These are phyloP conservation scores for Ramphastos sulfuratus DNA, from an alignment of 2,113 vertebrate species.

Conservation along the genomic window DNA sequence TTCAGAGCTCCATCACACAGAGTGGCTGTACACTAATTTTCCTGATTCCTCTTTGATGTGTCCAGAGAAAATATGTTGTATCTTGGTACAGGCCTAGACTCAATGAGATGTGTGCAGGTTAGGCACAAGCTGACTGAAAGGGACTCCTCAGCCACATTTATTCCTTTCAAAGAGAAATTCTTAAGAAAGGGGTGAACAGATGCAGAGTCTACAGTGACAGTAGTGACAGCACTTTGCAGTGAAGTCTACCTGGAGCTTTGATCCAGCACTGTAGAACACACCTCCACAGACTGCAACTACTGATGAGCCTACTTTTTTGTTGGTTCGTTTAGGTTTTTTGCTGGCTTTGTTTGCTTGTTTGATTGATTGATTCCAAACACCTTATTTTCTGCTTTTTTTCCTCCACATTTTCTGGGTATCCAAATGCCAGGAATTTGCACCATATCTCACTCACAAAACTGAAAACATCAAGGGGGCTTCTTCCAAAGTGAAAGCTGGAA, in stretches of 20 bases:
- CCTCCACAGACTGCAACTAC: neutral
- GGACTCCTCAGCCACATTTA: neutral
- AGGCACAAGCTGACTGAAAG: neutral
- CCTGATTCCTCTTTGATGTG: neutral
- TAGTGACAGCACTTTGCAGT: neutral
- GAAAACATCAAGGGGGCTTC: neutral
- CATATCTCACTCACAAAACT: neutral
- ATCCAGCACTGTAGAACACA: neutral
- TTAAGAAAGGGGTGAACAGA: neutral
- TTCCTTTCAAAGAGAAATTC: neutral
- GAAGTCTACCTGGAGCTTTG: neutral
- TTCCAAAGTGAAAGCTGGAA: neutral
- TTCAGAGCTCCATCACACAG: neutral
- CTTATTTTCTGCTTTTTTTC: neutral
- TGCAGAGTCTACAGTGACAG: neutral
- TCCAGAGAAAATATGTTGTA: neutral
- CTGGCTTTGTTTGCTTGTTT: too few relatives aligned
- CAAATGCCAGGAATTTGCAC: neutral
- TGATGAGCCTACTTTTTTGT: neutral
- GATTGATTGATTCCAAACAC: neutral
- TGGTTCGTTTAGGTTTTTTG: too few relatives aligned
- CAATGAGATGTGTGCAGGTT: neutral
- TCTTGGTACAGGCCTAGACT: neutral
- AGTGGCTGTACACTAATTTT: neutral
- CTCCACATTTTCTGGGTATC: neutral